A percentile compares a stretch with the other conserved stretches of the same genome.
These are phyloP conservation scores for Euphydryas editha DNA, from an alignment of 2,888 invertebrate species.

Conservation along the genomic window DNA sequence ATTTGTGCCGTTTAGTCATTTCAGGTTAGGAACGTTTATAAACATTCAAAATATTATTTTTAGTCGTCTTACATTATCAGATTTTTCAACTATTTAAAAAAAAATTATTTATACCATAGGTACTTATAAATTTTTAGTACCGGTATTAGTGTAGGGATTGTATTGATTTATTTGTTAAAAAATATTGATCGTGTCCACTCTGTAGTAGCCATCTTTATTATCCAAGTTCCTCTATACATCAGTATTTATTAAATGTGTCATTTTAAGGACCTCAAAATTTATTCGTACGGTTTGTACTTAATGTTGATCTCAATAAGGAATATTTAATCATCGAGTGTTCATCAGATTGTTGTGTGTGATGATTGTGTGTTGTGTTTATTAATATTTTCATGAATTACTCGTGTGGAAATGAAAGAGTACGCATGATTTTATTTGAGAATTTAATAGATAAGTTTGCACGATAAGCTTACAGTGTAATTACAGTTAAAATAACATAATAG, in stretches of 20 bases:
- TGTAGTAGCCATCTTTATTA: slow-evolving; percentile 28
- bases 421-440: background rate
- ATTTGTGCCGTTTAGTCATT: no score
- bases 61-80: slow-evolving; percentile 2
- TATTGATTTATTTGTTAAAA: background rate
- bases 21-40: background rate
- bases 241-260: slow-evolving; percentile 39
- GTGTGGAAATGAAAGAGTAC: background rate
- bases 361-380: slow-evolving; percentile 23
- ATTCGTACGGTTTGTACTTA: slow-evolving; percentile 20
- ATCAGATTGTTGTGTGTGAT: background rate
- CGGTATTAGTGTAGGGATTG: background rate
- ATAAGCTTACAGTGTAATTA: background rate
- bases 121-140: slow-evolving; percentile 6
- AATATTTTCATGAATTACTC: slow-evolving; percentile 10
- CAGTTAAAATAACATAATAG: background rate
- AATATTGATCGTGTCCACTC: slow-evolving; percentile 10
- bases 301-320: slow-evolving; percentile 30
- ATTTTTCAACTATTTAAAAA: slow-evolving; percentile 7
- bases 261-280: slow-evolving; percentile 39
- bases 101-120: background rate
- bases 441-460: slow-evolving; percentile 3
- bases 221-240: slow-evolving; percentile 39
- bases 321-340: slow-evolving; percentile 6
- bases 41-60: slow-evolving; percentile 4